These are phyloP conservation scores for Acrobeloides nanus DNA, from an alignment of 2,888 invertebrate genomes.

Conservation along the genomic window DNA sequence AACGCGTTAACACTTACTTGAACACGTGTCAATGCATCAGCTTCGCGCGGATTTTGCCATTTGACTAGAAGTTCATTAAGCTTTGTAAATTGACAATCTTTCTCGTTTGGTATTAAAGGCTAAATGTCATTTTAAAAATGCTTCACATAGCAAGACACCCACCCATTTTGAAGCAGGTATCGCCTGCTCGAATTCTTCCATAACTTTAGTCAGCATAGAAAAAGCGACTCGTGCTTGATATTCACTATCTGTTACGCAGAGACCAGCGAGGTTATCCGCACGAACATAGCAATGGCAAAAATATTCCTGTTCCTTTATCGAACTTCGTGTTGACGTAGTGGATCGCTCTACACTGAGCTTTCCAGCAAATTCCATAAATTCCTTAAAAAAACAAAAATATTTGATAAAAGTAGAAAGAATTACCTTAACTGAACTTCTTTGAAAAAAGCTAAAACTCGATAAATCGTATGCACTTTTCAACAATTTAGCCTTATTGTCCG, in stretches of 20 bases:
- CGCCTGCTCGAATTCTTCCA: no score
- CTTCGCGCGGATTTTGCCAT: conserved; percentile 76
- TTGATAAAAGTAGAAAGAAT: not conserved
- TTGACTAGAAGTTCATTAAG: conserved; percentile 41
- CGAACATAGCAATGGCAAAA: conserved; percentile 95
- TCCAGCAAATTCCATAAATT: conserved; percentile 92
- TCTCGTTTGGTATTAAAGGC: conserved; percentile 36
- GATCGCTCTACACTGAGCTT: conserved; percentile 68
- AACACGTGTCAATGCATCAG: conserved; percentile 95
- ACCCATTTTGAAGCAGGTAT: no score
- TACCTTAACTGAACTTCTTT: conserved; percentile 56
- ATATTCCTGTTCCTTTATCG: conserved; percentile 63
- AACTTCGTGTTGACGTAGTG: conserved; percentile 41
- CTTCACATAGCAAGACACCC: no score
- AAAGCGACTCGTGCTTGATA: conserved; percentile 92
- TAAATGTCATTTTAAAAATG: no score
- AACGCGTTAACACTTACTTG: conserved; percentile 36
- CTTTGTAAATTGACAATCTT: conserved; percentile 36
- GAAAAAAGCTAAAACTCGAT: conserved; percentile 89
- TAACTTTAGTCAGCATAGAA: conserved; percentile 70
- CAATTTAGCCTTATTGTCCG: conserved; percentile 46
- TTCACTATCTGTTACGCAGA: conserved; percentile 91
- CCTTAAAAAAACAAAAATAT: conserved; percentile 59
- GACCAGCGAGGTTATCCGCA: conserved; percentile 77
- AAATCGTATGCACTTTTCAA: conserved; percentile 81